A percentile compares a stretch with the other conserved stretches of the same genome.
These are phyloP conservation scores for Thymallus thymallus DNA, from an alignment of 2,113 vertebrate species.

Conservation along the genomic window DNA sequence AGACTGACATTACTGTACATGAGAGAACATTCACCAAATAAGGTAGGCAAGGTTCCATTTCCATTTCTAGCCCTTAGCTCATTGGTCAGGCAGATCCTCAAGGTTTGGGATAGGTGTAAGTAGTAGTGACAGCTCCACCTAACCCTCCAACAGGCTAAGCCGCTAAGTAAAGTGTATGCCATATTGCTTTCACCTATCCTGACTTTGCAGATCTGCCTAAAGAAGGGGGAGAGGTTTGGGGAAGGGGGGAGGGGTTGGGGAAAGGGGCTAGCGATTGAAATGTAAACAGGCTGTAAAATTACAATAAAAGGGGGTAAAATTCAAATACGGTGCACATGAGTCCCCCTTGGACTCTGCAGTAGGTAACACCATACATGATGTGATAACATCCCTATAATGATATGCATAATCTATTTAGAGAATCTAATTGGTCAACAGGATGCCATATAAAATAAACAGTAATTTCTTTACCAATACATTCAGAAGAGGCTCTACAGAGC, in stretches of 20 bases:
- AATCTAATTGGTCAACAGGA: constrained; percentile 48
- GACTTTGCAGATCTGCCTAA: constrained; percentile 42
- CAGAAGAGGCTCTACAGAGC: constrained; percentile 70
- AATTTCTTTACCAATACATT: constrained; percentile 68
- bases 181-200: constrained; percentile 14
- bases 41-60: neutral
- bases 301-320: neutral
- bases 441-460: constrained; percentile 36
- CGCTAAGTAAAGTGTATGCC: neutral
- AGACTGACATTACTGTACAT: constrained; percentile 31
- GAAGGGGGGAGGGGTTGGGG: too few relatives aligned
- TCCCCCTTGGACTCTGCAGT: neutral
- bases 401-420: constrained; percentile 72
- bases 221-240: constrained; percentile 37
- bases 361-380: constrained; percentile 66
- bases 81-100: neutral
- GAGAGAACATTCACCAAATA: constrained; percentile 49
- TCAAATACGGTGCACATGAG: neutral
- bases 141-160: too few relatives aligned
- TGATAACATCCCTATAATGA: constrained; percentile 47
- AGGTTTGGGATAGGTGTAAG: too few relatives aligned
- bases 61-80: neutral
- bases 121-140: too few relatives aligned
- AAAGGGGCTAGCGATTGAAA: neutral
- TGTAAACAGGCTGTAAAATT: neutral